Evolutionary conservation across 2,113 vertebrate species (phyloP).

Genomic region (Pelmatolapia mariae): DNA sequence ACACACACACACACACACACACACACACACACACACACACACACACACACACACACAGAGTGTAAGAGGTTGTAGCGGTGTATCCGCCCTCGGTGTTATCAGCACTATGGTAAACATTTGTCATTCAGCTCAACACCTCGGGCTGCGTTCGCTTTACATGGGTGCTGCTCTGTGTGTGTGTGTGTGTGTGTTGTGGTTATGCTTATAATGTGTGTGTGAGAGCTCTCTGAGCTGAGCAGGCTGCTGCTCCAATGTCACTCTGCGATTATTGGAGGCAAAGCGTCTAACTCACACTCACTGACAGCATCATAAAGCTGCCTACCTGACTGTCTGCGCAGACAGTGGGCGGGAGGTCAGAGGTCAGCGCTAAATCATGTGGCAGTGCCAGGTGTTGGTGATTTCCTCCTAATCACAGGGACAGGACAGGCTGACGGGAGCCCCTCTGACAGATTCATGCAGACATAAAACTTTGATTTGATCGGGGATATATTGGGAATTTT

Average conservation of each 20-base stretch:
- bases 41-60: background rate
- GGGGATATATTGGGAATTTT: rapidly evolving
- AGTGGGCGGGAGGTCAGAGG: background rate
- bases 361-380: background rate
- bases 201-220: background rate
- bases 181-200: background rate
- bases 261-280: background rate
- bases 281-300: constrained; percentile 1
- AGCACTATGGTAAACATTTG: constrained; percentile 24
- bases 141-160: background rate
- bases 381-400: background rate
- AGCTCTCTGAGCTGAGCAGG: background rate
- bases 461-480: background rate
- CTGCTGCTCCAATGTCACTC: background rate
- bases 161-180: background rate
- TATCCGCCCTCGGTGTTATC: background rate
- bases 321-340: background rate
- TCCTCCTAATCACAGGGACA: background rate
- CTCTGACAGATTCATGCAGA: background rate
- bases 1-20: background rate
- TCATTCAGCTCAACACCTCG: constrained; percentile 35
- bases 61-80: background rate
- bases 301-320: background rate
- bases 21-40: no score
- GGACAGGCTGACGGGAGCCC: background rate